These are phyloP conservation scores for Xerus rutilus DNA, from an alignment of 2,797 vertebrate species.

Conservation along the genomic window DNA sequence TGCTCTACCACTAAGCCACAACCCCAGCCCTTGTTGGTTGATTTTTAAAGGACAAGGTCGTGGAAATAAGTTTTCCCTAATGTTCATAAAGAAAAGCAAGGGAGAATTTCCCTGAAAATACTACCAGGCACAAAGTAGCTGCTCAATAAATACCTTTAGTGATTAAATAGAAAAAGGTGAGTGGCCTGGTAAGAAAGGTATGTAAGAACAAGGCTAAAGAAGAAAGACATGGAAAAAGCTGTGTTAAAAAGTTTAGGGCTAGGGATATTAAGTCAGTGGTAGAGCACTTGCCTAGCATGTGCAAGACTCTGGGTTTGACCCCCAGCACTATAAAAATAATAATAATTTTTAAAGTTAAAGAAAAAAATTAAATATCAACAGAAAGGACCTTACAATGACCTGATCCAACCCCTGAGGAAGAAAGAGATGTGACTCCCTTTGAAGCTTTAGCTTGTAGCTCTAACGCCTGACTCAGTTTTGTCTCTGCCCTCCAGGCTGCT, in stretches of 20 bases:
- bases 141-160: neutral
- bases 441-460: neutral
- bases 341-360: neutral
- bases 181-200: neutral
- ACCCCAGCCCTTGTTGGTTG: neutral
- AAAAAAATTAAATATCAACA: neutral
- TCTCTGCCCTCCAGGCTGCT: neutral
- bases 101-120: neutral
- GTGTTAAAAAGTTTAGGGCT: neutral
- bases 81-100: neutral
- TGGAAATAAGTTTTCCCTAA: neutral
- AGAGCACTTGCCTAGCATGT: neutral
- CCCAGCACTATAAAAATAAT: no score
- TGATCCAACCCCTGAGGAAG: neutral
- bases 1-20: no score
- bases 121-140: neutral
- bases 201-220: neutral
- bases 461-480: neutral
- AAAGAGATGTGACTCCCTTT: neutral
- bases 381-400: neutral
- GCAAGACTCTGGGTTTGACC: neutral
- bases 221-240: neutral
- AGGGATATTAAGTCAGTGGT: neutral
- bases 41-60: neutral
- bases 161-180: neutral